phyloP scores from a whole-genome alignment of 2,888 invertebrate species.

The Rhorus exstirpatorius region DNA sequence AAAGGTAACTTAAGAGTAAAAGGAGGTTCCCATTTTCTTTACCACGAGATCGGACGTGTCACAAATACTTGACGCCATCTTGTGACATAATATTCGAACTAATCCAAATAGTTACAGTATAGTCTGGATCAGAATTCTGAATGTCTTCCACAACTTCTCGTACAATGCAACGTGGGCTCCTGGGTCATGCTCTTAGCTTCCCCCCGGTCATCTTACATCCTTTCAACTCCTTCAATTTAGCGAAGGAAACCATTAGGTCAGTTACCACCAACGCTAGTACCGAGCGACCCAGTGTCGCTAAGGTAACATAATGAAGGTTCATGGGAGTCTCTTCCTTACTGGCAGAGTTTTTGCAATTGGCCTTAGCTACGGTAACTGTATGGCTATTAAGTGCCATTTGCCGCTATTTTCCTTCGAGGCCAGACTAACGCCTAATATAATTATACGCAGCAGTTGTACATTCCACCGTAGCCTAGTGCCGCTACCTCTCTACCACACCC shows the following conservation, averaged over 20 bases:
- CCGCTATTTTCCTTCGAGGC: constrained; percentile 60
- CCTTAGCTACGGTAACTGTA: constrained; percentile 61
- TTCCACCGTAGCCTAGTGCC: constrained; percentile 70
- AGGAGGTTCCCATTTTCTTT: no score
- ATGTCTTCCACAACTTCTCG: constrained; percentile 74
- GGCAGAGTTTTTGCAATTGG: constrained; percentile 72
- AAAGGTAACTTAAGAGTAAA: no score
- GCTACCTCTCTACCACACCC: constrained; percentile 22
- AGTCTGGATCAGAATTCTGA: constrained; percentile 2
- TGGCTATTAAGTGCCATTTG: constrained; percentile 47
- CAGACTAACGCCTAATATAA: constrained; percentile 84
- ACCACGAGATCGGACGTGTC: no score
- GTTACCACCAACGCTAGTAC: constrained; percentile 83
- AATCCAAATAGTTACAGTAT: neutral
- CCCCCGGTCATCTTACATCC: constrained; percentile 81
- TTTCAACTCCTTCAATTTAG: constrained; percentile 84
- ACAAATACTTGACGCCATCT: neutral
- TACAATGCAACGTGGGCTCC: constrained; percentile 75
- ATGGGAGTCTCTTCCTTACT: constrained; percentile 77
- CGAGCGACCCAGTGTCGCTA: constrained; percentile 78
- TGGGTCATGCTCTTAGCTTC: constrained; percentile 61
- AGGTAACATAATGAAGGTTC: constrained; percentile 85
- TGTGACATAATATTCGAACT: constrained; percentile 6
- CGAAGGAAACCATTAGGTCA: constrained; percentile 82
- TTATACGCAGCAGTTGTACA: constrained; percentile 80